A percentile compares a stretch with the other conserved stretches of the same genome.
These are phyloP conservation scores for Siderastrea siderea DNA, from an alignment of 92 coral and sea anemone species.

Conservation along the genomic window DNA sequence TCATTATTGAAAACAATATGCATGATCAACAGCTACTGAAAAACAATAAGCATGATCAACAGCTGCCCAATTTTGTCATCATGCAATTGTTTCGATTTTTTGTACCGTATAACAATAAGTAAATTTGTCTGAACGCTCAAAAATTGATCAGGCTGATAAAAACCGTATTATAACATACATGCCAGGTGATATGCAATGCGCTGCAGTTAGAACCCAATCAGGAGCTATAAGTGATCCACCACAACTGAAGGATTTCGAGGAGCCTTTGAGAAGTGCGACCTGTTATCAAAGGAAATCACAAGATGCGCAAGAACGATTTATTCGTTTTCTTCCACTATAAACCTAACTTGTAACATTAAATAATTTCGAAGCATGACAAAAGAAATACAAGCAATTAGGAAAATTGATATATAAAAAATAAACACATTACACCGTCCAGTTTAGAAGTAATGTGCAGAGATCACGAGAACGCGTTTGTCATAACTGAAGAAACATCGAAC, in stretches of 20 bases:
- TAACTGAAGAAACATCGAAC: no score
- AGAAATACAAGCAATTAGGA: no score
- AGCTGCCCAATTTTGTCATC: no score
- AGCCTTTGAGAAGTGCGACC: conserved; percentile 41
- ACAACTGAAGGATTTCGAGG: conserved; percentile 36
- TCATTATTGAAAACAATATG: no score
- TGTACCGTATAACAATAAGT: neutral
- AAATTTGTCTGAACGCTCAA: neutral
- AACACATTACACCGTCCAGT: no score
- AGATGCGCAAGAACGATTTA: neutral
- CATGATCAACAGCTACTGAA: no score
- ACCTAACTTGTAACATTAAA: neutral
- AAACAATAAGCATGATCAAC: no score
- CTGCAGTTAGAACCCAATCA: conserved; percentile 63
- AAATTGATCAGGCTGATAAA: neutral
- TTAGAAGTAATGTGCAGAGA: no score
- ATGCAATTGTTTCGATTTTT: neutral
- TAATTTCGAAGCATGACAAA: neutral
- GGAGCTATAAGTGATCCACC: conserved; percentile 56
- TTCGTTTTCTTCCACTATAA: neutral
- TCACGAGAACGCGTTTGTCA: no score
- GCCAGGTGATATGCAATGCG: conserved; percentile 37
- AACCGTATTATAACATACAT: neutral
- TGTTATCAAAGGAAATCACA: neutral
- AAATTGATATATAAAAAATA: no score